Conservation (phyloP, 2,888 invertebrate species). For the Tetrapedia diversipes region DNA sequence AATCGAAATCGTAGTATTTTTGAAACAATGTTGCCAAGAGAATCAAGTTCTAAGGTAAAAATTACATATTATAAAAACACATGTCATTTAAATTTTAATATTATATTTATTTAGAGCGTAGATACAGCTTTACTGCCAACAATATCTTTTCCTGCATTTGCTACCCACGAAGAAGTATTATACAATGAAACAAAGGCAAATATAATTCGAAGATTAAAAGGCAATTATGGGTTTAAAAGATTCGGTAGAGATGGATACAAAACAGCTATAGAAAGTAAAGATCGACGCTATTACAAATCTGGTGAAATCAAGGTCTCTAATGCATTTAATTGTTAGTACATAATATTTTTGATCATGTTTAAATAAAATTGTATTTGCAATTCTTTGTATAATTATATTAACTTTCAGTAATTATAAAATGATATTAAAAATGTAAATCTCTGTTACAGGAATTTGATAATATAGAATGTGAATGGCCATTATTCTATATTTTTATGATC, state of each 20-base stretch:
- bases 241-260: conserved; percentile 97
- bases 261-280: conserved; percentile 92
- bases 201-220: conserved; percentile 91
- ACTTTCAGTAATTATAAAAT: background rate
- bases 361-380: conserved; percentile 10
- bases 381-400: background rate
- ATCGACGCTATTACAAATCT: conserved; percentile 91
- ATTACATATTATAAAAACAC: background rate
- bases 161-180: conserved; percentile 96
- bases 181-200: conserved; percentile 94
- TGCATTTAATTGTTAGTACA: conserved; percentile 53
- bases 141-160: conserved; percentile 98
- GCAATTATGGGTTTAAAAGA: conserved; percentile 96
- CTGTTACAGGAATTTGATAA: conserved; percentile 92
- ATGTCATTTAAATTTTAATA: conserved; percentile 7
- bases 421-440: conserved; percentile 28
- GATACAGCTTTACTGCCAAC: conserved; percentile 96
- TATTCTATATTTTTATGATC: conserved; percentile 97
- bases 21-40: conserved; percentile 98
- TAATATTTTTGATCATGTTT: conserved; percentile 13
- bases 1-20: conserved; percentile 99
- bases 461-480: conserved; percentile 98
- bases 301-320: conserved; percentile 91
- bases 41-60: conserved; percentile 97
- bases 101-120: conserved; percentile 87